These are phyloP conservation scores for Eristalinus aeneus DNA, from an alignment of 2,888 invertebrate genomes.

Conservation along the genomic window DNA sequence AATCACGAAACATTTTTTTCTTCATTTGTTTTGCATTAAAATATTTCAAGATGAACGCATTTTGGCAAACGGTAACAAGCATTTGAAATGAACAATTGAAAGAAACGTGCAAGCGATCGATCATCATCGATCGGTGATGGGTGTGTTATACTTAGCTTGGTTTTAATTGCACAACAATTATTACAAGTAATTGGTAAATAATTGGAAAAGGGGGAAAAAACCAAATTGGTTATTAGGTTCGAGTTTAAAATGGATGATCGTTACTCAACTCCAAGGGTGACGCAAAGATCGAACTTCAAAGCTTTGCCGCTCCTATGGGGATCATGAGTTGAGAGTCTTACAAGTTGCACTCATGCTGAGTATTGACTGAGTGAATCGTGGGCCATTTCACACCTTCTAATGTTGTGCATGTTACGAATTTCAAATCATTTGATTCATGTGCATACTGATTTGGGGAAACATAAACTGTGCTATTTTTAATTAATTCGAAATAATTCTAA, in stretches of 20 bases:
- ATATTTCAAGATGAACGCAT: conserved; percentile 10
- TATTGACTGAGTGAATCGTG: conserved; percentile 5
- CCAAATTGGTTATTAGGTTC: conserved; percentile 26
- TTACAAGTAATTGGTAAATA: conserved; percentile 45
- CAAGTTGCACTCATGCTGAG: background rate
- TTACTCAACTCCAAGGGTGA: conserved; percentile 47
- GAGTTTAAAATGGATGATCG: conserved; percentile 18
- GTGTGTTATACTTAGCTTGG: conserved; percentile 11
- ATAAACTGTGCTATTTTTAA: too few species aligned
- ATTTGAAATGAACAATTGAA: background rate
- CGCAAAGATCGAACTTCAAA: conserved; percentile 26
- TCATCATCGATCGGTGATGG: background rate
- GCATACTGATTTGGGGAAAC: background rate
- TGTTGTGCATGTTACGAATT: background rate
- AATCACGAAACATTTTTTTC: conserved; percentile 7
- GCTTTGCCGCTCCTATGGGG: conserved; percentile 13
- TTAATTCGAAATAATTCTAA: too few species aligned
- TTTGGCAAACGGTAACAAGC: background rate
- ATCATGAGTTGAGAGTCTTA: conserved; percentile 3
- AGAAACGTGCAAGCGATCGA: background rate
- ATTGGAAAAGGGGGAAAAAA: conserved; percentile 23
- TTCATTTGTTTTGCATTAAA: conserved; percentile 2
- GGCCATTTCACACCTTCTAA: conserved; percentile 29
- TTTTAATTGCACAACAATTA: conserved; percentile 29
- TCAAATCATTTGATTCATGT: background rate